Evolutionary conservation across 2,797 vertebrate genomes (phyloP), one percentile per base, ranked within the genome.

Genomic region (Hemitrygon akajei): DNA sequence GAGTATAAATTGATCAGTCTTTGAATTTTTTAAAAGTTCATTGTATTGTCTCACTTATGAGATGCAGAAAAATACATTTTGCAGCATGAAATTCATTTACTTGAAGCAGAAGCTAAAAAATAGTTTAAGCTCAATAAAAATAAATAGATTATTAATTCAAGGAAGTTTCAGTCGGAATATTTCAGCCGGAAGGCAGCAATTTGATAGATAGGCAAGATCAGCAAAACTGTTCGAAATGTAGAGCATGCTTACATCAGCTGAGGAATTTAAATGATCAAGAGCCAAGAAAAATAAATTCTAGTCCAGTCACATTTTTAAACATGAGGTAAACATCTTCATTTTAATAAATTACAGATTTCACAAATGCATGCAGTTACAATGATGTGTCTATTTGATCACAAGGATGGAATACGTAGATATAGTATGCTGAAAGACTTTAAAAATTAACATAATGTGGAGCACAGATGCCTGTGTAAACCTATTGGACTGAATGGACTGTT

Each of bases 141-240:
- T 82, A 82, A 84, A 63, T n/a, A 63, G 84, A 66, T 27, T 86
- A 14, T 86, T 89, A 89, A 89, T 20, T 37, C n/a, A 63, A 89
- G 86, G n/a, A 34, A 66, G 6, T 69, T 58, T 30, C 58, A 63
- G 14, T 66, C 58, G n/a, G 84, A 87, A 87, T 6, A 63, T 87
- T 37, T 37, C 63, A 89, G 34, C 7, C 16, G 10, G 60, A 18
- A 66, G 20, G 82, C 56, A 86, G 47, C 58, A 20, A 18, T 69
- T 89, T 37, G 63, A 89, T 66, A 22, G 63, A 37, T 89, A 5
- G n/a, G 86, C n/a, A 89, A 66, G 86, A 37, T 89, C n/a, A 89
- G 7, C 60, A 89, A 69, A 22, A n/a, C 60, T 69, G 86, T 66
- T 37, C 16, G 30, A 89, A 7, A 89, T 89, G 60, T 89, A 34